Percentiles rank a stretch among this genome's conserved stretches.
Evolutionary conservation across 1,140 invertebrate species (phyloP).

Genomic region (Ctenoplectra terminalis): DNA sequence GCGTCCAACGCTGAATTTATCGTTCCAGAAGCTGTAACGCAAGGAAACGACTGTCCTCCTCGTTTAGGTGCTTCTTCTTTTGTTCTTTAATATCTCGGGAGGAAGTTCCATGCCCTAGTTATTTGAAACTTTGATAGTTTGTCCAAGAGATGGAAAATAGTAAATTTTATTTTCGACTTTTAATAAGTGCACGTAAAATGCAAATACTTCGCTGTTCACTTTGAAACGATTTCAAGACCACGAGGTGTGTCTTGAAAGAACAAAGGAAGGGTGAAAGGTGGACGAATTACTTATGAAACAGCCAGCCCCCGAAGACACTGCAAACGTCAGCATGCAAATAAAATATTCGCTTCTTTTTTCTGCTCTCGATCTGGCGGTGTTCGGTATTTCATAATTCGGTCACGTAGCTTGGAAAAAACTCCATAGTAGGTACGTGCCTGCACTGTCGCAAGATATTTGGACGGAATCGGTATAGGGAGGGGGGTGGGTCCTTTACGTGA

Average conservation of each 20-base stretch:
- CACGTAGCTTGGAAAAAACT: constrained; percentile 45
- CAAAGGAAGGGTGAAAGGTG: not conserved
- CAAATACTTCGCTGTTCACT: not conserved
- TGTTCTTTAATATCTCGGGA: too few species aligned
- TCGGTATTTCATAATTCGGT: constrained; percentile 40
- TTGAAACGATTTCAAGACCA: not conserved
- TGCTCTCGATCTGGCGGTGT: too few species aligned
- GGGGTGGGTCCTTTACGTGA: constrained; percentile 4
- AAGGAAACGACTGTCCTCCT: not conserved
- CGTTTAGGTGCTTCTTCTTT: too few species aligned
- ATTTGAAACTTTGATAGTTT: not conserved
- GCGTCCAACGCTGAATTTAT: not conserved
- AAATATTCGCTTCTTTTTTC: constrained; percentile 15
- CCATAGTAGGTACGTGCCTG: constrained; percentile 20
- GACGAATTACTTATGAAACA: not conserved
- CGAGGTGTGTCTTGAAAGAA: not conserved
- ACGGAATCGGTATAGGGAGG: constrained; percentile 19
- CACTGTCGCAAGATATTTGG: constrained; percentile 28
- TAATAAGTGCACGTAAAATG: too few species aligned
- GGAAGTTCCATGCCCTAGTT: not conserved
- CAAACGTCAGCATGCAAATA: constrained; percentile 16
- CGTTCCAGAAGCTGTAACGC: not conserved
- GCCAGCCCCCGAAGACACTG: not conserved
- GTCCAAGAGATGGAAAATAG: not conserved
- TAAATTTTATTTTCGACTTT: not conserved